These are phyloP conservation scores for Drosophila rellima DNA, from an alignment of 2,888 invertebrate genomes.

Conservation along the genomic window DNA sequence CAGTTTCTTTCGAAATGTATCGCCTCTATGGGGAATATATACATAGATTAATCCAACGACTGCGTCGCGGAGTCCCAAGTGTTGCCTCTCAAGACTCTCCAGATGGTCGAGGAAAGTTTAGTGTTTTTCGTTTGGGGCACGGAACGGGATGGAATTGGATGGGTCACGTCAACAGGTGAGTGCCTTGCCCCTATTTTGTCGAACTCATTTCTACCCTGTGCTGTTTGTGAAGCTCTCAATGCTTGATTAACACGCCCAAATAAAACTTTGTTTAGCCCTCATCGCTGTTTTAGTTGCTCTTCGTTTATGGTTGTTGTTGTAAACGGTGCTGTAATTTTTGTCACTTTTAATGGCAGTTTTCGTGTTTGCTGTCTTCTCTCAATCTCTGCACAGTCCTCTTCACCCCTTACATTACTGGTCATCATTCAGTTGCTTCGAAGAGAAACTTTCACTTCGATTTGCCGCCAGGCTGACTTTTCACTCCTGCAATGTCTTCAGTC, in stretches of 20 bases:
- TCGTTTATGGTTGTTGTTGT: constrained; percentile 23
- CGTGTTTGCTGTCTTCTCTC: constrained; percentile 41
- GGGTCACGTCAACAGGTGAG: constrained; percentile 18
- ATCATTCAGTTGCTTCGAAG: constrained; percentile 1
- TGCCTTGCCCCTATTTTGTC: not conserved
- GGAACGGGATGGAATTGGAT: not conserved
- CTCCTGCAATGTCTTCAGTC: constrained; percentile 24
- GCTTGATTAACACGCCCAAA: constrained; percentile 59
- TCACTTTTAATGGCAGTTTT: constrained; percentile 78
- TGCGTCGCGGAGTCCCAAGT: not conserved
- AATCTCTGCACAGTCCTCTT: not conserved
- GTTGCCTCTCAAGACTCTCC: not conserved
- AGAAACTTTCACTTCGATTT: constrained; percentile 74
- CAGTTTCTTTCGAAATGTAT: not conserved
- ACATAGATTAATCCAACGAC: constrained; percentile 1
- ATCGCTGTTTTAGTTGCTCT: constrained; percentile 27
- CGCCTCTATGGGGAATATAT: constrained; percentile 1
- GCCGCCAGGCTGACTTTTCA: constrained; percentile 73
- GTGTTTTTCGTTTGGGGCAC: not conserved
- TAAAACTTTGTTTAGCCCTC: constrained; percentile 45
- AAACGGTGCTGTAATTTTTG: constrained; percentile 61
- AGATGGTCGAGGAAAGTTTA: not conserved
- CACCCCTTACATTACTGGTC: not conserved
- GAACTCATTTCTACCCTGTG: not conserved
- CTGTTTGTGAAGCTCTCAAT: constrained; percentile 28